A percentile compares a stretch with the other conserved stretches of the same genome.
Conservation (phyloP, 2,888 invertebrate genomes). For the Cryptocheilus praepositus region DNA sequence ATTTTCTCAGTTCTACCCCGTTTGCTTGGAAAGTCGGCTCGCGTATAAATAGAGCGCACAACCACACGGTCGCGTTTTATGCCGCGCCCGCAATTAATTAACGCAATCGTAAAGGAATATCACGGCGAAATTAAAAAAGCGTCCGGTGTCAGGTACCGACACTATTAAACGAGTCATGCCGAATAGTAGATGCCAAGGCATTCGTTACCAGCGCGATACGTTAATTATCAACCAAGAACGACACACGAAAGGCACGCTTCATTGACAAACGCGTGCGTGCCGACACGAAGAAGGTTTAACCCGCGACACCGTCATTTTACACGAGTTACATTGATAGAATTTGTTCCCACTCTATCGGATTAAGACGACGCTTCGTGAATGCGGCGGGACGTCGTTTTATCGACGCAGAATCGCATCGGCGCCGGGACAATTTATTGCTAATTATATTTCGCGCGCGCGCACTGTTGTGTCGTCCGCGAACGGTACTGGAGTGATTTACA, state of each 20-base stretch:
- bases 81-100: no score
- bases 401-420: conserved; percentile 10
- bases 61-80: no score
- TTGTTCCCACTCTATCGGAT: neutral
- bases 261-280: conserved; percentile 22
- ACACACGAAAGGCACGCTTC: conserved; percentile 22
- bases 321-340: conserved; percentile 24
- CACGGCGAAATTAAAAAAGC: neutral
- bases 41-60: no score
- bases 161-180: neutral
- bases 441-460: conserved; percentile 34
- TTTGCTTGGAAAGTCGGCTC: no score
- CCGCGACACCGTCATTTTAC: conserved; percentile 18
- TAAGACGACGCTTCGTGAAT: neutral
- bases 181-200: conserved; percentile 23
- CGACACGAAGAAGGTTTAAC: conserved; percentile 13
- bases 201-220: conserved; percentile 35
- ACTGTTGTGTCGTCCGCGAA: neutral
- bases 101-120: no score
- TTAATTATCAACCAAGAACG: conserved; percentile 32
- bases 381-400: neutral
- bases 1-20: no score
- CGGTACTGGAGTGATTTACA: conserved; percentile 38
- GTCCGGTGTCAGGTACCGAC: no score
- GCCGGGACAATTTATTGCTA: conserved; percentile 44